These are phyloP conservation scores for Acanthosepion pharaonis DNA, from an alignment of 2,888 invertebrate species.

Conservation along the genomic window DNA sequence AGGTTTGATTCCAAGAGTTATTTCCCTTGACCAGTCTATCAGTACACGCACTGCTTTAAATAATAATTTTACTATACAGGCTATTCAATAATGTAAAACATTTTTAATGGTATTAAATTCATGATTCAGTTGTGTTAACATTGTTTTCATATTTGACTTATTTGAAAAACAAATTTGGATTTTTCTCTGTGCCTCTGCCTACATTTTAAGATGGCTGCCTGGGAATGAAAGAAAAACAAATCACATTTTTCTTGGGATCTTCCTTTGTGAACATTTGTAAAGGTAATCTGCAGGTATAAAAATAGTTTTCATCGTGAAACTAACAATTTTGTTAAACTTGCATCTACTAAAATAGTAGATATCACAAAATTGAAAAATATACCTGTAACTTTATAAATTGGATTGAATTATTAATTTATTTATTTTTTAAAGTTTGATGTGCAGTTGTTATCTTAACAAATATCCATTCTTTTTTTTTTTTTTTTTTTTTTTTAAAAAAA, in stretches of 20 bases:
- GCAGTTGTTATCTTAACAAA: conserved; percentile 33
- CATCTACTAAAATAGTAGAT: not conserved
- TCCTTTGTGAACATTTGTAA: not conserved
- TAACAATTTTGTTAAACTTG: conserved; percentile 8
- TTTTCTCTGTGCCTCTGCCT: conserved; percentile 4
- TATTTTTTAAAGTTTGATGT: conserved; percentile 33
- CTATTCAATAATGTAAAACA: not conserved
- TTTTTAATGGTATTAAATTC: not conserved
- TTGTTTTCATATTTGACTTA: not conserved
- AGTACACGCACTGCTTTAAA: not conserved
- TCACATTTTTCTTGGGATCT: not conserved
- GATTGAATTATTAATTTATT: not conserved
- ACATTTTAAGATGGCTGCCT: conserved; percentile 2
- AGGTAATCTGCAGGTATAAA: not conserved
- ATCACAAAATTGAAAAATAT: not conserved
- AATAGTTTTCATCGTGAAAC: not conserved
- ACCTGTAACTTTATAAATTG: conserved; percentile 4
- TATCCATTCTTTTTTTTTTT: not conserved
- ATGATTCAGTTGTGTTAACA: not conserved
- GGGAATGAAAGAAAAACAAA: not conserved
- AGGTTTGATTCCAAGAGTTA: not conserved
- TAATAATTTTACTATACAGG: not conserved
- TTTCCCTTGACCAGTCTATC: not conserved
- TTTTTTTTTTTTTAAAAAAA: too few species aligned
- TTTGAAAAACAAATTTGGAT: not conserved